Base-by-base conservation (phyloP, 2,113 vertebrate species). In the Steatornis caripensis region DNA sequence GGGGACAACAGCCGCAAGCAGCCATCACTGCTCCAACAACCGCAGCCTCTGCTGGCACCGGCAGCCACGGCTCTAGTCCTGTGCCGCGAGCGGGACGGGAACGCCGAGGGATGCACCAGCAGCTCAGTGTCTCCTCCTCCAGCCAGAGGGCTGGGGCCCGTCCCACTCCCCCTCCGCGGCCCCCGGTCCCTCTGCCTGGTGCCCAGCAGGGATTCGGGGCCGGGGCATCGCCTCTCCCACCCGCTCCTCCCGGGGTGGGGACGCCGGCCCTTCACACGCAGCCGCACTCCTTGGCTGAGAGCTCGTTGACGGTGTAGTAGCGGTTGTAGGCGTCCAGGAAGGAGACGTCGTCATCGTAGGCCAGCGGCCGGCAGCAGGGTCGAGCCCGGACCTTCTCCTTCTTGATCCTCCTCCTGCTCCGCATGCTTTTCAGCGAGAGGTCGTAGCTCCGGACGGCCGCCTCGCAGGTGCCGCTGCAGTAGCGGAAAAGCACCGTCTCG, bases 401-500 rank as follows among this genome's bases (percentile, higher is more conserved):
- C 78, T 97, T 95, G 91, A 97, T 97, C 76, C 96, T 98, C 83
- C 98, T 97, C 27, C 92, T 96, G 96, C 97, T 97, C 94, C 98
- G 97, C 97, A 99, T 97, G 94, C 98, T 98, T 87, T 98, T 98
- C 94, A 99, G 98, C 8, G 99, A 98, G 32, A 99, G 97, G 98
- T 99, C 99, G 41, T 99, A 99, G 98, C 99, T 98, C 57, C 98
- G 98, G 68, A 98, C 93, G 11, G 98, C 98, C 0, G 97, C 94
- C 20, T 97, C 96, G 88, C 99, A 99, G 5, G 98, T 99, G 48
- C 99, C 99, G 32, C 98, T 99, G 98, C 99, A 99, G 98, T 99
- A 99, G 76, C 98, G 98, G 97, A 99, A 99, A 51, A 98, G 90
- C 55, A 99, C 98, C 0, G 98, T 99, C 98, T 99, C 99, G 10